phyloP scores from a whole-genome alignment of 1,140 invertebrate genomes.

The Hylaeus anthracinus region DNA sequence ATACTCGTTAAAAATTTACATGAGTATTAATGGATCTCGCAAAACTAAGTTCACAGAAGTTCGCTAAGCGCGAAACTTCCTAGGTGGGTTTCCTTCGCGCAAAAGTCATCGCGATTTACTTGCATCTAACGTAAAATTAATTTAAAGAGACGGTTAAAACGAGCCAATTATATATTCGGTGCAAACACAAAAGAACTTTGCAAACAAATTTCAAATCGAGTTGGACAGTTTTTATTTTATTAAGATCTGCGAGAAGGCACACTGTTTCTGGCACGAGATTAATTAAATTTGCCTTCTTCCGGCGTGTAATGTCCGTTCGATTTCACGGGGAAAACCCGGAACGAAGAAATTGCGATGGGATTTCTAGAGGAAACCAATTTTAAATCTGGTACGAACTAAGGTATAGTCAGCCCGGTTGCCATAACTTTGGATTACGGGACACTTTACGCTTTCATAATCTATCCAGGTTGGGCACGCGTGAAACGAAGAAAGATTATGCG shows the following conservation, averaged over 20 bases:
- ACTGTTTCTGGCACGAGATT: neutral
- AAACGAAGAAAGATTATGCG: slow-evolving; percentile 11
- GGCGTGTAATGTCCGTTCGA: slow-evolving; percentile 1
- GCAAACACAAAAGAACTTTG: neutral
- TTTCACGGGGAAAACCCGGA: neutral
- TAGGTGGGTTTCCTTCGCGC: neutral
- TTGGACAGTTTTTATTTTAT: neutral
- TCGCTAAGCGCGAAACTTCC: neutral
- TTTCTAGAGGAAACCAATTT: slow-evolving; percentile 28
- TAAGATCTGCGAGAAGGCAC: neutral
- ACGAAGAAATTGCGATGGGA: slow-evolving; percentile 30
- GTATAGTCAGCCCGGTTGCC: neutral
- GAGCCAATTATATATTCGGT: neutral
- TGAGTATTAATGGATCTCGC: slow-evolving; percentile 25
- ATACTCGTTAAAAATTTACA: slow-evolving; percentile 35
- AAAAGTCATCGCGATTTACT: neutral
- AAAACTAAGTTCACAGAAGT: neutral
- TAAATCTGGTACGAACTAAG: slow-evolving; percentile 31
- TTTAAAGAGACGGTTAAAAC: neutral
- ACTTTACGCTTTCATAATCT: slow-evolving; percentile 30
- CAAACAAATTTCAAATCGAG: neutral
- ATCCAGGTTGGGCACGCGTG: slow-evolving; percentile 18
- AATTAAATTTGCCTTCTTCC: neutral
- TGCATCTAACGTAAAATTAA: neutral
- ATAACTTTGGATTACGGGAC: slow-evolving; percentile 33